Base-by-base conservation (phyloP, 2,888 invertebrate species). In the Salpingus planirostris region DNA sequence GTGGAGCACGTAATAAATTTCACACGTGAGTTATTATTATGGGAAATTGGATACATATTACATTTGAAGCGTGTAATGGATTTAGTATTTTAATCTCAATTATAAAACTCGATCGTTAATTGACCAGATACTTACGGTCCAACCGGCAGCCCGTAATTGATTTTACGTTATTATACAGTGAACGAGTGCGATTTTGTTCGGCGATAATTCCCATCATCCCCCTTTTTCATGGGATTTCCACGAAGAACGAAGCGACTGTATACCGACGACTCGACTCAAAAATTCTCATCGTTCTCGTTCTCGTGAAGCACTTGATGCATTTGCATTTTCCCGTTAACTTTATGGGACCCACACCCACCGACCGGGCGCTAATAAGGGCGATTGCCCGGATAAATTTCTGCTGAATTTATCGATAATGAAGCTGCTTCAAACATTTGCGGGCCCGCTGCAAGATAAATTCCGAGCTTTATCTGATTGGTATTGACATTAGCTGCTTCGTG, bases 381-480 rank as follows among this genome's bases (percentile, higher is more conserved):
- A 31, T 40, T 22, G 36, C 33, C 29, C 41, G 32, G 40, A 40
- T 37, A 40, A 37, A 47, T 44, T 43, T 43, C 38, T 41, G 35
- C 25, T 24, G 36, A 44, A 44, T 47, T 44, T 47, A 47, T 47
- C 23, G 42, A 29, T 42, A 45, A 47, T 42, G 42, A 39, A 44
- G 42, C 36, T 38, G 46, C 36, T 44, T 25, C 31, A 28, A 35
- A 37, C 31, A 37, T 38, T 38, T 27, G 37, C 22, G 31, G 25
- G 23, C 28, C 12, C 28, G 27, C 33, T 14, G 22, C 22, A 28
- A 33, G 29, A 40, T 40, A 40, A 40, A 40, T 33, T 27, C 22
- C 8, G 15, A 24, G 23, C 30, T 40, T 37, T 40, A 40, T 40
- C 27, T 5, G 18, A 18, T 18, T 18, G n/a, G n/a, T n/a, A n/a